These are phyloP conservation scores for Campylorhamphus procurvoides DNA, from an alignment of 2,113 vertebrate species.

Conservation along the genomic window DNA sequence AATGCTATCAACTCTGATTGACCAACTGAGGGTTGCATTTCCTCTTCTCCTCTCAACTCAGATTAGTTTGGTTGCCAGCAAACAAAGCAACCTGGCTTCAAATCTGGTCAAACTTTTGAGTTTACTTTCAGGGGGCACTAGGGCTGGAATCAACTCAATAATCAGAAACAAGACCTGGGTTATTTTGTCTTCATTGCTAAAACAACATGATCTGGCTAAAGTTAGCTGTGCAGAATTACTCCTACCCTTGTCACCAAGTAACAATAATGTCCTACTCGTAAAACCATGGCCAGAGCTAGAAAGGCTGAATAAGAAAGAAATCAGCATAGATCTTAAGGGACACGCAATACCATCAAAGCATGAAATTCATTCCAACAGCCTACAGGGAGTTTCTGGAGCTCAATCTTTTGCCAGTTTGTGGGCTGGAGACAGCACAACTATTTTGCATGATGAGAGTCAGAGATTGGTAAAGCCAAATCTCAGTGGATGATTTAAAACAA, in stretches of 20 bases:
- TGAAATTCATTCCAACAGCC: background rate
- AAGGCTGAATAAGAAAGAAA: background rate
- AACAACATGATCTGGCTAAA: background rate
- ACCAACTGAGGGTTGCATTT: background rate
- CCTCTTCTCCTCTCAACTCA: background rate
- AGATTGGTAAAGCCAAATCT: background rate
- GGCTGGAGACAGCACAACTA: background rate
- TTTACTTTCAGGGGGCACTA: background rate
- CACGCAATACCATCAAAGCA: background rate
- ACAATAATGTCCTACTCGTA: background rate
- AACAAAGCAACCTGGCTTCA: background rate
- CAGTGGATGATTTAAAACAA: rapidly evolving
- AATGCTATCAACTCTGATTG: background rate
- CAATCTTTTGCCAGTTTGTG: background rate
- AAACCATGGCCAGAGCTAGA: background rate
- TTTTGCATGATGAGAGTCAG: background rate
- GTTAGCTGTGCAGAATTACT: background rate
- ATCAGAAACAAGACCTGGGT: background rate
- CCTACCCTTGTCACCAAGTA: background rate
- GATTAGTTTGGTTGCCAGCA: background rate
- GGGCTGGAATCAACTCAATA: background rate
- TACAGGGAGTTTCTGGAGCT: background rate
- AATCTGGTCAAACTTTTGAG: background rate
- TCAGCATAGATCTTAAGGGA: background rate
- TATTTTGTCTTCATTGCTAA: background rate